Percentiles rank a stretch among this genome's conserved stretches.
Conservation (phyloP, 1,140 invertebrate genomes). For the Adoxophyes honmai region DNA sequence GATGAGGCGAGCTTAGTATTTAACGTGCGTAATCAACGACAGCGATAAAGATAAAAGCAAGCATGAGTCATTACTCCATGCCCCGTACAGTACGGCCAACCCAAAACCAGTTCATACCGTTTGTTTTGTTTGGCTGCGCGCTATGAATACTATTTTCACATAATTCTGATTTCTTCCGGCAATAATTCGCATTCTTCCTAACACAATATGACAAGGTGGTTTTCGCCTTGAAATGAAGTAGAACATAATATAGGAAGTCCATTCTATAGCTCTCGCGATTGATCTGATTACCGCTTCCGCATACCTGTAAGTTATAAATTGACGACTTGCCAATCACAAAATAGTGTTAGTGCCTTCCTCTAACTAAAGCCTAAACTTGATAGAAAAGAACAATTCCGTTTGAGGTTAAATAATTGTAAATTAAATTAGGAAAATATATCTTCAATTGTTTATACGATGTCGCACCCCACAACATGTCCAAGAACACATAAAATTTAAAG, state of each 20-base stretch:
- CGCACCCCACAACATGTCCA: too few relatives aligned
- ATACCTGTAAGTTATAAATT: not conserved
- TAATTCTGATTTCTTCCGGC: too few relatives aligned
- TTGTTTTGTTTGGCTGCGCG: too few relatives aligned
- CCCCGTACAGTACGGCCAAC: conserved; percentile 1
- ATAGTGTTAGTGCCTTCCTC: not conserved
- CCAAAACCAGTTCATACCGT: conserved; percentile 11
- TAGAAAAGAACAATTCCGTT: too few relatives aligned
- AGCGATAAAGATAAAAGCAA: not conserved
- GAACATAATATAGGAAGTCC: conserved; percentile 11
- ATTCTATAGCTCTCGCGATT: not conserved
- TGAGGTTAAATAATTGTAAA: too few relatives aligned
- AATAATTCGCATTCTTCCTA: not conserved
- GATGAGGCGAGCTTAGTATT: too few relatives aligned
- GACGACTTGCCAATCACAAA: not conserved
- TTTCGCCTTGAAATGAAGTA: not conserved
- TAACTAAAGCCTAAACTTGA: too few relatives aligned
- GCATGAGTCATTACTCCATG: not conserved
- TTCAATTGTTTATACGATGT: too few relatives aligned
- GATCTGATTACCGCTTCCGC: not conserved
- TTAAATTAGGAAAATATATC: too few relatives aligned
- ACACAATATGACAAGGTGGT: not conserved
- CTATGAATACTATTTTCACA: too few relatives aligned
- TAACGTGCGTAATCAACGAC: not conserved
- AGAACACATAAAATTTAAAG: too few relatives aligned